Evolutionary conservation across 2,797 vertebrate species (phyloP).

Genomic region (Danio albolineatus): DNA sequence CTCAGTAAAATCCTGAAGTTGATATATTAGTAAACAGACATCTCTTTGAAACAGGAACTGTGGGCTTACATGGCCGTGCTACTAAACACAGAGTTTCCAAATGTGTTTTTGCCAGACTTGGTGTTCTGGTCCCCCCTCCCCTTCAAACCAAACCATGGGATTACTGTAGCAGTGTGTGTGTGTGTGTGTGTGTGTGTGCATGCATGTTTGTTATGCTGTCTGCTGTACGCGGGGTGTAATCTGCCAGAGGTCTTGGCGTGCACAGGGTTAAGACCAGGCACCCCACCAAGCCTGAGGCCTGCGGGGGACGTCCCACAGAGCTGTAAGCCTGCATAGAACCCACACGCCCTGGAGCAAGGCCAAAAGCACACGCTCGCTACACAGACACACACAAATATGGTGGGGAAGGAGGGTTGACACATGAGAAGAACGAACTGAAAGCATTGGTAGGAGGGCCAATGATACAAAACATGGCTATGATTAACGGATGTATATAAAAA

Average conservation of each 20-base stretch:
- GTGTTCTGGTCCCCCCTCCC: neutral
- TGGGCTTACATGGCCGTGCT: slow-evolving; percentile 18
- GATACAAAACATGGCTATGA: neutral
- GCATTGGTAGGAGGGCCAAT: slow-evolving; percentile 1
- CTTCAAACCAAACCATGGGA: neutral
- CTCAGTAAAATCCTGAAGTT: neutral
- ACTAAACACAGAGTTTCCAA: slow-evolving; percentile 29
- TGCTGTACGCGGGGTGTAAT: slow-evolving; percentile 76
- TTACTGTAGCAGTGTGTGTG: slow-evolving; percentile 31
- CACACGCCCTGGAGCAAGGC: slow-evolving; percentile 64
- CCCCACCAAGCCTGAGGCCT: slow-evolving; percentile 77
- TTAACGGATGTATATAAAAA: too few relatives aligned
- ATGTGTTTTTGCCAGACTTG: slow-evolving; percentile 22
- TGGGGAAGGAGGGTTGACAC: slow-evolving; percentile 65
- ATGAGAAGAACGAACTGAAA: slow-evolving; percentile 59
- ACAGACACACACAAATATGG: slow-evolving; percentile 41
- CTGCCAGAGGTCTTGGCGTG: slow-evolving; percentile 76
- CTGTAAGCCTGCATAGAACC: slow-evolving; percentile 73
- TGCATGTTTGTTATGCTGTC: slow-evolving; percentile 59
- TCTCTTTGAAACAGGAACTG: slow-evolving; percentile 15
- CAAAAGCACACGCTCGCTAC: slow-evolving; percentile 46
- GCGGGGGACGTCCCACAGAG: slow-evolving; percentile 78
- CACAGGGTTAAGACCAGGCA: slow-evolving; percentile 79
- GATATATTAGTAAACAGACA: neutral
- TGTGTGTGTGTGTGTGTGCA: slow-evolving; percentile 27